Conservation (phyloP, 2,113 vertebrate genomes). For the Cranoglanis bouderius region DNA sequence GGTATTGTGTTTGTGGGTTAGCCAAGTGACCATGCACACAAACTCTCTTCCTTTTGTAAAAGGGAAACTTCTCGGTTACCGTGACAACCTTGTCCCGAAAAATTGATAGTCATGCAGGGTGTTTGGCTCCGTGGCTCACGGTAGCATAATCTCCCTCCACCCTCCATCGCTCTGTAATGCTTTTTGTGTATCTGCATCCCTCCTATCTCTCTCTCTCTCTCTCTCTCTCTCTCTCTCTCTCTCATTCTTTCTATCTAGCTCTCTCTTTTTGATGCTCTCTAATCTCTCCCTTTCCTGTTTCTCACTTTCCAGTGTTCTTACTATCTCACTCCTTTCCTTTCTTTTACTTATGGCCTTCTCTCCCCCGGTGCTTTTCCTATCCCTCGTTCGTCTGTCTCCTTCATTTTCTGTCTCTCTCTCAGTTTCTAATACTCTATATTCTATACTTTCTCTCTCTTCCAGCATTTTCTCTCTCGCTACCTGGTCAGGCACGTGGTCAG, state of each 20-base stretch:
- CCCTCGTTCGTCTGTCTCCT: background rate
- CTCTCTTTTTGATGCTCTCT: background rate
- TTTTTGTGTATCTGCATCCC: slow-evolving; percentile 5
- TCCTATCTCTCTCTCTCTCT: background rate
- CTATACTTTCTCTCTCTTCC: background rate
- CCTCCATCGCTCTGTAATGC: background rate
- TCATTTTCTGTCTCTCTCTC: background rate
- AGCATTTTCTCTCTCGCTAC: slow-evolving; percentile 33
- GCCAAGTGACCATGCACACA: background rate
- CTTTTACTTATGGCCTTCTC: background rate
- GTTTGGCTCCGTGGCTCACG: slow-evolving; percentile 24
- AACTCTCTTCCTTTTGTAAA: background rate
- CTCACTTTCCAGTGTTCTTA: background rate
- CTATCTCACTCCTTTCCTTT: background rate
- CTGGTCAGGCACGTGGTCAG: slow-evolving; percentile 70
- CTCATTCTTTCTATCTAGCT: background rate
- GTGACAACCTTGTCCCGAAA: slow-evolving; percentile 45
- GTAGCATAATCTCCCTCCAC: background rate
- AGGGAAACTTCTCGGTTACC: slow-evolving; percentile 30
- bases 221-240: background rate
- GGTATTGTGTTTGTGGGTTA: background rate
- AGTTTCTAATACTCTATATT: background rate
- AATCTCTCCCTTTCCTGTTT: background rate
- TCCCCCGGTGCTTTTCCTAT: background rate
- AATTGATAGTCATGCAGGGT: slow-evolving; percentile 38